A percentile compares a stretch with the other conserved stretches of the same genome.
Conservation (phyloP, 2,113 vertebrate species). For the Eira barbara region DNA sequence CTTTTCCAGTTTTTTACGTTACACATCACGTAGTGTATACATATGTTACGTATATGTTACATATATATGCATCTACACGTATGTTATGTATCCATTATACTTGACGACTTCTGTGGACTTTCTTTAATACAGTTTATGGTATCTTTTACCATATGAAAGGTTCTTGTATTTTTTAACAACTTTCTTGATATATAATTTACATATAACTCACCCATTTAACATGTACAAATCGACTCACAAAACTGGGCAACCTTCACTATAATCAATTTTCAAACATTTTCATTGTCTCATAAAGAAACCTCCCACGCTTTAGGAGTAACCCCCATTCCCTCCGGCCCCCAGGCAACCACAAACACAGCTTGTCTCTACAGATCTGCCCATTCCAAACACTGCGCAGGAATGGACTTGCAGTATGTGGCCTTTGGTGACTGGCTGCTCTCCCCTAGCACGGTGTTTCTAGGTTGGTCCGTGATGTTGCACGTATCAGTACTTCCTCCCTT, state of each 20-base stretch:
- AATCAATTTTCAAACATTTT: conserved; percentile 1
- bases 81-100: too few species aligned
- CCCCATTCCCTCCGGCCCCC: not conserved
- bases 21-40: not conserved
- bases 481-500: not conserved
- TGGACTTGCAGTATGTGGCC: not conserved
- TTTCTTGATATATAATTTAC: not conserved
- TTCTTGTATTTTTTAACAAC: not conserved
- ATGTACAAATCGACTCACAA: not conserved
- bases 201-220: not conserved
- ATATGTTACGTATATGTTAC: too few species aligned
- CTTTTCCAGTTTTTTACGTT: not conserved
- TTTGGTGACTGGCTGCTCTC: not conserved
- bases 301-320: not conserved
- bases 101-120: not conserved
- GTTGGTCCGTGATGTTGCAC: not conserved
- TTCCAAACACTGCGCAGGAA: not conserved
- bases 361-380: not conserved
- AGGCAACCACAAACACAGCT: not conserved
- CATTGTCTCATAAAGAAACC: not conserved
- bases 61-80: too few species aligned
- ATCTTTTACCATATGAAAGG: not conserved
- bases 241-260: not conserved
- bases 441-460: not conserved
- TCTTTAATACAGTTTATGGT: not conserved